Base-by-base conservation (phyloP, 2,888 invertebrate species). In the Caenorhabditis sp. region DNA sequence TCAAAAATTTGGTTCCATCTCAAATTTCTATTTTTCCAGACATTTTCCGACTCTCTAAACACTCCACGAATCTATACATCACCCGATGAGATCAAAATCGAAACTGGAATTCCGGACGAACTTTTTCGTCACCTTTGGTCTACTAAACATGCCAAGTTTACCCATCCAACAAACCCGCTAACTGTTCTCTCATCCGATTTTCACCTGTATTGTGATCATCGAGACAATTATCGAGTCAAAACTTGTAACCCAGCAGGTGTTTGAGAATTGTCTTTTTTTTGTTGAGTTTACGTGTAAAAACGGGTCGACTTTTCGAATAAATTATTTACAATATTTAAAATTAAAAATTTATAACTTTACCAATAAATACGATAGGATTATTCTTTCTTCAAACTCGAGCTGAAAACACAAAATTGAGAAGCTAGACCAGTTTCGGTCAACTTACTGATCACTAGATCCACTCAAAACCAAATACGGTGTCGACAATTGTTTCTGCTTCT, bases 401-500 rank as follows among this genome's bases (percentile, higher is more conserved):
- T 74, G 74, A 51, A 66, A 66, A 65, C 27, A 55, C 53, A n/a
- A 37, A 58, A 49, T 23, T 64, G 60, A 50, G 21, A 31, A 31
- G 10, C 31, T 10, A 31, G 10, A 31, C 10, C 31, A 31, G 4
- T 31, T 10, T 10, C 4, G 10, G 4, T 31, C 5, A 61, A 65
- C 60, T 53, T 17, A 58, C 65, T 75, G 69, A 54, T 69, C 69
- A 66, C 21, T 70, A n/a, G 77, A 77, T 53, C 86, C 86, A 54
- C 80, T 81, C 53, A 86, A 73, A n/a, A 86, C 78, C 26, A 86
- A 58, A 68, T 83, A 86, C n/a, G 85, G 83, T n/a, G 84, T 81
- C 51, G 83, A 83, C 17, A 83, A 68, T 65, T 84, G 84, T 58
- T 86, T 84, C 89, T 99, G 97, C 89, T 96, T 97, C 76, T 95